phyloP scores from a whole-genome alignment of 2,113 vertebrate genomes.

The Chloropsis cyanopogon region DNA sequence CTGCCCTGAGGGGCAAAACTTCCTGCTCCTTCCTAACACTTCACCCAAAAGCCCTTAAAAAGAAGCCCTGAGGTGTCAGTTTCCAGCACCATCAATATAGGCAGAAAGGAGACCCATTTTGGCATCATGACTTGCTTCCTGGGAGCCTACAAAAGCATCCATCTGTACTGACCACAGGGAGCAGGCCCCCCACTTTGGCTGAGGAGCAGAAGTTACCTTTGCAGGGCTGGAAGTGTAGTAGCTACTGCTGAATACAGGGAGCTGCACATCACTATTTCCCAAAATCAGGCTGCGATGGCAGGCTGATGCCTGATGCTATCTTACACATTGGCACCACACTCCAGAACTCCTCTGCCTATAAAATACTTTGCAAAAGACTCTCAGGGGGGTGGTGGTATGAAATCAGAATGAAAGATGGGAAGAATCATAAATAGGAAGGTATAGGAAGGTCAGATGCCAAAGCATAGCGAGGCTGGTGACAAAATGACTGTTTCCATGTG shows the following conservation, averaged over 20 bases:
- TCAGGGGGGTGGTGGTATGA: neutral
- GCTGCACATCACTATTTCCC: neutral
- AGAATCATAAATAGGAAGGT: neutral
- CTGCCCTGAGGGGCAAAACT: neutral
- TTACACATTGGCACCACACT: neutral
- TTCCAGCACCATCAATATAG: neutral
- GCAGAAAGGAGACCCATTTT: neutral
- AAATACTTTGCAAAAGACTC: neutral
- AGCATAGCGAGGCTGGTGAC: neutral
- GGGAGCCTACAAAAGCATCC: neutral
- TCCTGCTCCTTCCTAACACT: neutral
- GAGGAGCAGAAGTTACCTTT: neutral
- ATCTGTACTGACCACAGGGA: fast-evolving
- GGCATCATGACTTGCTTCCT: neutral
- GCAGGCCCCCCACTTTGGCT: fast-evolving
- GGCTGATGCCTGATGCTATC: neutral
- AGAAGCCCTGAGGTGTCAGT: neutral
- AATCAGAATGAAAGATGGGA: neutral
- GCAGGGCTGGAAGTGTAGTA: neutral
- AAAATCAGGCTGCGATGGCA: neutral
- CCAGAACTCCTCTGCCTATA: neutral
- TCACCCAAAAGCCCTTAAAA: neutral
- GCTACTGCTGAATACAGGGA: neutral
- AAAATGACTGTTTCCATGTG: constrained; percentile 23
- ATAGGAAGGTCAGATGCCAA: neutral